phyloP scores from a whole-genome alignment of 2,113 vertebrate genomes.

The Lepisosteus oculatus region DNA sequence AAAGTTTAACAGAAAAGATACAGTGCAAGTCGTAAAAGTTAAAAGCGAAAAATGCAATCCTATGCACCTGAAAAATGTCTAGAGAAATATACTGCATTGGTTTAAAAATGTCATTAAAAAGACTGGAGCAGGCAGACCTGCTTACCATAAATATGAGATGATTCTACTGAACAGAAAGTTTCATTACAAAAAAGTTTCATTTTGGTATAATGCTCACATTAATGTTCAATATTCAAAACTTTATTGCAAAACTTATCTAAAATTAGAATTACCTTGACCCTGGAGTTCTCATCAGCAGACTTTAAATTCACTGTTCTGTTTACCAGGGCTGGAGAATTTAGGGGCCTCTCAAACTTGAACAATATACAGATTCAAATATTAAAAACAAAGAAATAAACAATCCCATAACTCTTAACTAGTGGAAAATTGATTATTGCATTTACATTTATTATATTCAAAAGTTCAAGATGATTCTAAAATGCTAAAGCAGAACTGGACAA shows the following conservation, averaged over 20 bases:
- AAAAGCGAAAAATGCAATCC: too few species aligned
- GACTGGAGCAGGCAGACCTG: too few species aligned
- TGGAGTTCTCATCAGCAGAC: neutral
- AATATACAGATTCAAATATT: neutral
- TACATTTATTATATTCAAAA: neutral
- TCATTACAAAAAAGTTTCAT: too few species aligned
- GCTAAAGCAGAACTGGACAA: neutral
- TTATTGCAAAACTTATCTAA: too few species aligned
- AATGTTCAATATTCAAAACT: neutral
- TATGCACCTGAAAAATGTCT: too few species aligned
- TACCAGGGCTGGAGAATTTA: neutral
- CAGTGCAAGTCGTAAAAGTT: too few species aligned
- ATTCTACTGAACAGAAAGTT: too few species aligned
- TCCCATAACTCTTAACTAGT: neutral
- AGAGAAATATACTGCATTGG: too few species aligned
- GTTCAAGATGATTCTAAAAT: neutral
- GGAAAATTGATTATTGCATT: neutral
- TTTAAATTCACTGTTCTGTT: neutral
- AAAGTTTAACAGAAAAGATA: too few species aligned
- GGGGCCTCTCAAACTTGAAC: neutral
- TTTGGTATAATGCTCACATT: too few species aligned
- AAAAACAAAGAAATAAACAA: neutral
- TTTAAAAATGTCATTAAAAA: too few species aligned
- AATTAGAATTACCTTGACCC: constrained; percentile 14
- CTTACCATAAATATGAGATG: neutral